Evolutionary conservation across 2,113 vertebrate genomes (phyloP), one percentile per base, ranked within the genome.

Genomic region (Epinephelus lanceolatus): DNA sequence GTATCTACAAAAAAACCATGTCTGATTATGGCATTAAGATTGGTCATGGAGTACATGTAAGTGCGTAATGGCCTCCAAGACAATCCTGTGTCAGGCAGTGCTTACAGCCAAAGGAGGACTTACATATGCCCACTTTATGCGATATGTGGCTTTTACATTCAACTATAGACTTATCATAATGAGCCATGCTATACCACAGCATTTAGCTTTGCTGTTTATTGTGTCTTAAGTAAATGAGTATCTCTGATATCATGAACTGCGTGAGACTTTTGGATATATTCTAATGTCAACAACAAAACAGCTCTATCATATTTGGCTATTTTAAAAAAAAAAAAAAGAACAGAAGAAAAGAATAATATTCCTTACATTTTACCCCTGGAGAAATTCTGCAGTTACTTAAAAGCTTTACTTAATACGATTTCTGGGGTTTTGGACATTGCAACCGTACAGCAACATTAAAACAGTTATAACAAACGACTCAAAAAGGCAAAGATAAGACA

Each of bases 11-110:
- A 60, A 67, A 79, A 23, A 60, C n/a, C 21, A 61, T 78, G 62
- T 80, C 60, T 57, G 23, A 84, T 76, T 84, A 78, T 84, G 89
- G 88, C 79, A 77, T 92, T 86, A 81, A 90, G 88, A 91, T 88
- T 90, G 83, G 86, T 92, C 83, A 87, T 92, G 90, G 88, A 94
- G 91, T 76, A 85, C 83, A 82, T 78, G 76, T 67, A 80, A 85
- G 80, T 47, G 55, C 71, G 78, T 76, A 30, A 80, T 66, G 81
- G 75, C 85, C 92, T 94, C 91, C 91, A 91, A 85, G 86, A 89
- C 86, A 91, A 90, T 72, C 88, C 80, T 86, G 90, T 92, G 93
- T 88, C 93, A 93, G 93, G 93, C 93, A 94, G 95, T 92, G 93
- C 89, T 89, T 84, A 52, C 70, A 89, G 88, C 92, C 90, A 94